These are phyloP conservation scores for Cossypha heuglini DNA, from an alignment of 2,797 vertebrate species.

Conservation along the genomic window DNA sequence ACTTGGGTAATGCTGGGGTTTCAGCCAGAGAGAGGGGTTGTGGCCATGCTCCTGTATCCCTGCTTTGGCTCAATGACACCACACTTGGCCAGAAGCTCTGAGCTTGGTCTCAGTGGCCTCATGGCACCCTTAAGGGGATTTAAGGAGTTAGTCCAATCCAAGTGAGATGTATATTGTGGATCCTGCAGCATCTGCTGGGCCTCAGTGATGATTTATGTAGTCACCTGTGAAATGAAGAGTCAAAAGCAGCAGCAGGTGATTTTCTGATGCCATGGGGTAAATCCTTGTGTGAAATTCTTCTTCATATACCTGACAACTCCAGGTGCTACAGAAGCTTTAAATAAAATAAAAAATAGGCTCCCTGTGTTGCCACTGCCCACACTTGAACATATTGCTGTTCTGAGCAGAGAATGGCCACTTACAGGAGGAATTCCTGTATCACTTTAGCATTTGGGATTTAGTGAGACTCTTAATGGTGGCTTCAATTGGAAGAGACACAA, in stretches of 20 bases:
- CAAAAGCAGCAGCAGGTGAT: background rate
- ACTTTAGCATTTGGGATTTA: background rate
- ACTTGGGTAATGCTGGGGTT: background rate
- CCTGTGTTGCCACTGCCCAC: background rate
- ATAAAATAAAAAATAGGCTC: background rate
- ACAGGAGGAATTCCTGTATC: background rate
- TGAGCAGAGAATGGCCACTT: background rate
- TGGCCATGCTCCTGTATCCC: background rate
- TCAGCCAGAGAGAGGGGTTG: accelerated
- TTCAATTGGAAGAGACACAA: background rate
- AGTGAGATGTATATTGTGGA: background rate
- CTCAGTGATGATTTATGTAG: background rate
- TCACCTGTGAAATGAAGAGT: background rate
- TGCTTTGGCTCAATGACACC: background rate
- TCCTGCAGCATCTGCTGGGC: background rate
- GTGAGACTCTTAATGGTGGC: background rate
- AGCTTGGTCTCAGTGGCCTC: background rate
- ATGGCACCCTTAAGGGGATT: background rate
- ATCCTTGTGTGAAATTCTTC: background rate
- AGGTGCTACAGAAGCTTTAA: background rate
- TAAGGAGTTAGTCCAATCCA: background rate
- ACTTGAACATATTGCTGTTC: background rate
- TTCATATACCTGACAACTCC: background rate
- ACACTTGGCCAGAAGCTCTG: background rate
- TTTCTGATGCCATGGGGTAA: background rate